These are phyloP conservation scores for Aporophyla lueneburgensis DNA, from an alignment of 2,888 invertebrate species.

Conservation along the genomic window DNA sequence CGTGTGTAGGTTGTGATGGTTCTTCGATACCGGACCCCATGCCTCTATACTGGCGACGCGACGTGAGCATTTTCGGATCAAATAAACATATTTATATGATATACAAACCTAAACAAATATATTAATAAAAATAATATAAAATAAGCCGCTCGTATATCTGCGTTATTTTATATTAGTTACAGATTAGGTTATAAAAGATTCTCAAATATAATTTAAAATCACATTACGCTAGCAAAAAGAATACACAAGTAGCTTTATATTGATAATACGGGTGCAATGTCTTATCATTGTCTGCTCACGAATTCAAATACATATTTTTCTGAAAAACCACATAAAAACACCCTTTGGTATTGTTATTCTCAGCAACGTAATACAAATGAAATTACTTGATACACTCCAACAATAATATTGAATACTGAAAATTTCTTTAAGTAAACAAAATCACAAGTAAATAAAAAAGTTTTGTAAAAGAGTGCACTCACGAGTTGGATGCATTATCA, in stretches of 20 bases:
- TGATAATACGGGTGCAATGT: conserved; percentile 22
- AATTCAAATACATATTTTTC: conserved; percentile 45
- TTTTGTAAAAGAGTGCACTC: conserved; percentile 69
- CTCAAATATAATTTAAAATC: not conserved
- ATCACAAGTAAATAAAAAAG: conserved; percentile 60
- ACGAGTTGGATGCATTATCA: conserved; percentile 73
- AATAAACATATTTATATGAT: too few relatives aligned
- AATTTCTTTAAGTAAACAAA: conserved; percentile 26
- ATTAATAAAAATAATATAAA: not conserved
- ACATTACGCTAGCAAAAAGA: conserved; percentile 7
- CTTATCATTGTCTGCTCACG: conserved; percentile 29
- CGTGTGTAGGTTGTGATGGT: conserved; percentile 60
- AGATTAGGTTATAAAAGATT: not conserved
- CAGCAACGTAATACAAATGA: conserved; percentile 37
- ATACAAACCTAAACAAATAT: not conserved
- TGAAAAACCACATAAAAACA: conserved; percentile 1
- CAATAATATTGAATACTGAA: conserved; percentile 38
- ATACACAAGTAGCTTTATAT: not conserved
- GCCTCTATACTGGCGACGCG: too few relatives aligned
- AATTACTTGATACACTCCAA: conserved; percentile 40
- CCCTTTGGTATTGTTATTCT: conserved; percentile 32
- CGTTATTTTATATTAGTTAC: not conserved
- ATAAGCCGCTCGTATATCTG: too few relatives aligned
- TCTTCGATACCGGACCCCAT: too few relatives aligned
- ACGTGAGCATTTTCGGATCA: not conserved